A percentile compares a stretch with the other conserved stretches of the same genome.
phyloP scores from a whole-genome alignment of 2,888 invertebrate genomes.

The Brachynemurus nebulosus region DNA sequence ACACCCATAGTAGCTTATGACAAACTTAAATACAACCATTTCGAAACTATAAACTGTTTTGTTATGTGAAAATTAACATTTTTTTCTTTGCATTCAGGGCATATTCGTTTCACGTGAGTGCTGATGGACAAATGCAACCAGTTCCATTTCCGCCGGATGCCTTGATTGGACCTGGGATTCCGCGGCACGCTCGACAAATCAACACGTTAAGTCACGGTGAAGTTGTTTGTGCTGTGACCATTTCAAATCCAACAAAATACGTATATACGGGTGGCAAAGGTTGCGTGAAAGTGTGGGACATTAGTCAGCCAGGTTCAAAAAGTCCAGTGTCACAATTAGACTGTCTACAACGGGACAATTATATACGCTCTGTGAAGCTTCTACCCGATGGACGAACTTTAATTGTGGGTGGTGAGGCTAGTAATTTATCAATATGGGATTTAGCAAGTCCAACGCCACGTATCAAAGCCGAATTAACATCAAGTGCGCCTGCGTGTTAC shows the following conservation, averaged over 20 bases:
- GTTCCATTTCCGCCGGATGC: conserved; percentile 94
- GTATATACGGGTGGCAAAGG: conserved; percentile 98
- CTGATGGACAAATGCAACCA: conserved; percentile 75
- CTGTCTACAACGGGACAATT: conserved; percentile 88
- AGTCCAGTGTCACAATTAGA: conserved; percentile 75
- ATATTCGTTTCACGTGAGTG: conserved; percentile 88
- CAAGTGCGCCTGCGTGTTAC: conserved; percentile 93
- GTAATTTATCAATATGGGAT: conserved; percentile 93
- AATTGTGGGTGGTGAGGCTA: conserved; percentile 93
- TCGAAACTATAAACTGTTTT: no score
- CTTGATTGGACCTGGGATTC: conserved; percentile 82
- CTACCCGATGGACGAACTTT: conserved; percentile 87
- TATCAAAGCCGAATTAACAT: conserved; percentile 80
- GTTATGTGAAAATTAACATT: no score
- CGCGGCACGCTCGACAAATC: conserved; percentile 78
- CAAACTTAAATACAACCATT: no score
- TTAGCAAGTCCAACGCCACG: conserved; percentile 80
- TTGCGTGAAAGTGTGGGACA: conserved; percentile 80
- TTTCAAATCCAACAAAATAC: conserved; percentile 72
- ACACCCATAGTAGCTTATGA: no score
- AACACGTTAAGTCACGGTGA: conserved; percentile 90
- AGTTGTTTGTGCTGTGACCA: conserved; percentile 94
- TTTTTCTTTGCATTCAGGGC: conserved; percentile 42
- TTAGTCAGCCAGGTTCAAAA: conserved; percentile 59
- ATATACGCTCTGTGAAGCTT: conserved; percentile 89